These are phyloP conservation scores for Nothoprocta perdicaria DNA, from an alignment of 2,113 vertebrate species.

Conservation along the genomic window DNA sequence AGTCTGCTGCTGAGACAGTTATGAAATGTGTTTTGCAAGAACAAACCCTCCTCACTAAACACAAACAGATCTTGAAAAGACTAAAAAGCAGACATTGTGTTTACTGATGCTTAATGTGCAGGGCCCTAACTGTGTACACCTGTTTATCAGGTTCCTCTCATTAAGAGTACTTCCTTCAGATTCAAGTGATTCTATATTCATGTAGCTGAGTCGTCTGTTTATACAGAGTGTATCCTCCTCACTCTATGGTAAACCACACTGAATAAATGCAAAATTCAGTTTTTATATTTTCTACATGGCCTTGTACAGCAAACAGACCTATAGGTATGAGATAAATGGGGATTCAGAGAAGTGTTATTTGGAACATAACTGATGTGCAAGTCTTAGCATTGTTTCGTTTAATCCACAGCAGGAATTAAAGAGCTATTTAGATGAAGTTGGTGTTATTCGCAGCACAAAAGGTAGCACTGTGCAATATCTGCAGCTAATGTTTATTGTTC, in stretches of 20 bases:
- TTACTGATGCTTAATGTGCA: not conserved
- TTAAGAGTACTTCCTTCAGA: not conserved
- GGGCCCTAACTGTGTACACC: not conserved
- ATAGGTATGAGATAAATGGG: not conserved
- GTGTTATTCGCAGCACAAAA: not conserved
- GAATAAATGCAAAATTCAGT: not conserved
- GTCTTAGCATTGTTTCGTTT: not conserved
- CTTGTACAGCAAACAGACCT: not conserved
- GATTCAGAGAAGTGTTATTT: not conserved
- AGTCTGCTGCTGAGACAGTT: constrained; percentile 1
- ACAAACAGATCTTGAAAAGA: not conserved
- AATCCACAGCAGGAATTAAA: not conserved
- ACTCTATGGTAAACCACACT: not conserved
- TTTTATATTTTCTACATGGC: not conserved
- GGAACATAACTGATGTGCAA: not conserved
- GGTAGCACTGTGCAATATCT: not conserved
- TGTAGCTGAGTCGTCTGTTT: not conserved
- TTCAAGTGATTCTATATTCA: not conserved
- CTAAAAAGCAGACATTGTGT: not conserved
- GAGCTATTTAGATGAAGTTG: not conserved
- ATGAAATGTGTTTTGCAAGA: constrained; percentile 14
- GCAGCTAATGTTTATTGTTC: not conserved
- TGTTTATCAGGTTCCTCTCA: not conserved
- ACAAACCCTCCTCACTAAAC: not conserved
- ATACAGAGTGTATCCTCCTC: not conserved